Base-by-base conservation (phyloP, 2,888 invertebrate species). In the Choreutis nemorana region DNA sequence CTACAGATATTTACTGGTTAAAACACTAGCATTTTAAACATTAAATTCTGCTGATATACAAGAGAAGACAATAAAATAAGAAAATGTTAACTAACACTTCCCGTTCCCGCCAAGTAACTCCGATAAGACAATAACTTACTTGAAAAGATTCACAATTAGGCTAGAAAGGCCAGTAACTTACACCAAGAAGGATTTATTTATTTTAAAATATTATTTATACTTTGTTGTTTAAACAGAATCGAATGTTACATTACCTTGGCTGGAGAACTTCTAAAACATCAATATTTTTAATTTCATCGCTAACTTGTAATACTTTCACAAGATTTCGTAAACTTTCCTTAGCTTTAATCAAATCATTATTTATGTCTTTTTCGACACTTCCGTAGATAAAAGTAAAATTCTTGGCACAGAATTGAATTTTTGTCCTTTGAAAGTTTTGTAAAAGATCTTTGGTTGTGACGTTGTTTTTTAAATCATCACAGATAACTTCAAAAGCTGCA, bases 171-270 rank as follows among this genome's bases (percentile, higher is more conserved):
- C n/a, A n/a, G n/a, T n/a, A n/a, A n/a, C n/a, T n/a, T n/a, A n/a
- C n/a, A n/a, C n/a, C n/a, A n/a, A n/a, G n/a, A n/a, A n/a, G n/a
- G n/a, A n/a, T n/a, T n/a, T n/a, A n/a, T n/a, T n/a, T n/a, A n/a
- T n/a, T n/a, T n/a, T n/a, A n/a, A n/a, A n/a, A n/a, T n/a, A n/a
- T n/a, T n/a, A n/a, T n/a, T n/a, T n/a, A n/a, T n/a, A n/a, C n/a
- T n/a, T n/a, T n/a, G n/a, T n/a, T n/a, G n/a, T n/a, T n/a, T n/a
- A n/a, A n/a, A n/a, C n/a, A n/a, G n/a, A n/a, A n/a, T n/a, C n/a
- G n/a, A n/a, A n/a, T n/a, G n/a, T n/a, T n/a, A n/a, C n/a, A n/a
- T 50, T 41, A 73, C 77, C 64, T 64, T 24, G 51, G 40, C 28
- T 48, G 60, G 1, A 75, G 35, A 35, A 72, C 61, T 18, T 44